Percentiles rank a stretch among this genome's conserved stretches.
These are phyloP conservation scores for Nestor notabilis DNA, from an alignment of 2,113 vertebrate species.

Conservation along the genomic window DNA sequence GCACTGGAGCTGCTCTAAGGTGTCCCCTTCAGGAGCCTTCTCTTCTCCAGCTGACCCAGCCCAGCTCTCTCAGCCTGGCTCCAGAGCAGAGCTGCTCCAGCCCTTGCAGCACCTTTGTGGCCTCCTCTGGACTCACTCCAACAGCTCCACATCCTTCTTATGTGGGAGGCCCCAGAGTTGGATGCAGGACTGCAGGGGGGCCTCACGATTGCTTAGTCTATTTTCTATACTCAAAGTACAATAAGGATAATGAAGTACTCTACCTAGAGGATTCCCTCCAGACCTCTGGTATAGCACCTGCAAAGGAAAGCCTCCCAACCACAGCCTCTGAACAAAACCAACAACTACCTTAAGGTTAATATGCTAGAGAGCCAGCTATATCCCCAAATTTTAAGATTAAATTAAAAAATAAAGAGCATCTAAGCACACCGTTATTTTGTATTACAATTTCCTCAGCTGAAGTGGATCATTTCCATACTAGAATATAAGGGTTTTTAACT, in stretches of 20 bases:
- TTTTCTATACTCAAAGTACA: not conserved
- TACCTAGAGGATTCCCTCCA: not conserved
- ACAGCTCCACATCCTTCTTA: not conserved
- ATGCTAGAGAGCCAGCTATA: not conserved
- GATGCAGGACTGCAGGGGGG: not conserved
- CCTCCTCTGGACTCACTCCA: not conserved
- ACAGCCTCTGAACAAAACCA: not conserved
- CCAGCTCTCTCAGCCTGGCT: not conserved
- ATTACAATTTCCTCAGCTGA: not conserved
- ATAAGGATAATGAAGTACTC: not conserved
- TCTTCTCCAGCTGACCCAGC: not conserved
- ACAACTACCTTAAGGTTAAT: not conserved
- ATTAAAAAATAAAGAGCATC: not conserved
- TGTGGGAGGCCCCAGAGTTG: not conserved
- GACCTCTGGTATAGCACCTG: not conserved
- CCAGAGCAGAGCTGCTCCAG: not conserved
- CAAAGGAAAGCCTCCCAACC: not conserved
- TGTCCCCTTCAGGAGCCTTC: not conserved
- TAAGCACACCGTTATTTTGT: not conserved
- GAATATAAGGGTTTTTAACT: not conserved
- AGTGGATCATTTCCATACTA: not conserved
- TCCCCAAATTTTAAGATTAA: not conserved
- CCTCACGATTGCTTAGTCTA: not conserved
- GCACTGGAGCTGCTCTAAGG: too few species aligned
- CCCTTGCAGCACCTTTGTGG: not conserved